These are phyloP conservation scores for Rafetus swinhoei DNA, from an alignment of 2,113 vertebrate species.

Conservation along the genomic window DNA sequence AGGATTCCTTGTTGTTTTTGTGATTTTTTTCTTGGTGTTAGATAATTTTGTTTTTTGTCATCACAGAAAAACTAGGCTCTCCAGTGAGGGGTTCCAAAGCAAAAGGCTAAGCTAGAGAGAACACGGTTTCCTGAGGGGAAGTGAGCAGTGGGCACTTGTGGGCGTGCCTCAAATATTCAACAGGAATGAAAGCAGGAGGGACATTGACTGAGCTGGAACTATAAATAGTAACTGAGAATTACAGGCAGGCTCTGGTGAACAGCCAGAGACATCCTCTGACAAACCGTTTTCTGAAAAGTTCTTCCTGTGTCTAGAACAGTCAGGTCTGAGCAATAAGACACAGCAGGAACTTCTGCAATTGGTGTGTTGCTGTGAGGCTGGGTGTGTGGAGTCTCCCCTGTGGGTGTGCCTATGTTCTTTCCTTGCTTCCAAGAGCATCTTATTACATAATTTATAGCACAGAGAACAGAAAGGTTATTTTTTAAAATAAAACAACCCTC, in stretches of 20 bases:
- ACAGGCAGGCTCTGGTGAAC: background rate
- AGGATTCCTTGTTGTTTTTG: too few relatives aligned
- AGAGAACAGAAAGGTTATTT: constrained; percentile 68
- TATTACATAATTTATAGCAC: constrained; percentile 60
- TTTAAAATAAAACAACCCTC: constrained; percentile 65
- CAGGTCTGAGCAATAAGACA: accelerated
- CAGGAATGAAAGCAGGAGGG: accelerated
- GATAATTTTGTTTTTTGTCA: background rate
- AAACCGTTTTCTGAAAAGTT: accelerated
- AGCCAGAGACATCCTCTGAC: accelerated
- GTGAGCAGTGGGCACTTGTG: background rate
- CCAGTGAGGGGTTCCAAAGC: background rate
- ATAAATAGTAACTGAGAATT: accelerated
- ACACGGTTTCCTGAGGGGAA: background rate
- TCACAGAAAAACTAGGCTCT: background rate
- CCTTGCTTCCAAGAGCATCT: constrained; percentile 32
- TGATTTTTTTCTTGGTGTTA: too few relatives aligned
- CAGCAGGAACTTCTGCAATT: accelerated
- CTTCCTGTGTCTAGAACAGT: accelerated
- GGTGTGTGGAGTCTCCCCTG: background rate
- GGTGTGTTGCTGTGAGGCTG: background rate
- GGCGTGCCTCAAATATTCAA: accelerated
- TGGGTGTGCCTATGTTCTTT: background rate
- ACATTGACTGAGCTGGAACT: accelerated
- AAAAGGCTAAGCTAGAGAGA: background rate